Base-by-base conservation (phyloP, 92 coral and sea anemone genomes). In the Muricea muricata region DNA sequence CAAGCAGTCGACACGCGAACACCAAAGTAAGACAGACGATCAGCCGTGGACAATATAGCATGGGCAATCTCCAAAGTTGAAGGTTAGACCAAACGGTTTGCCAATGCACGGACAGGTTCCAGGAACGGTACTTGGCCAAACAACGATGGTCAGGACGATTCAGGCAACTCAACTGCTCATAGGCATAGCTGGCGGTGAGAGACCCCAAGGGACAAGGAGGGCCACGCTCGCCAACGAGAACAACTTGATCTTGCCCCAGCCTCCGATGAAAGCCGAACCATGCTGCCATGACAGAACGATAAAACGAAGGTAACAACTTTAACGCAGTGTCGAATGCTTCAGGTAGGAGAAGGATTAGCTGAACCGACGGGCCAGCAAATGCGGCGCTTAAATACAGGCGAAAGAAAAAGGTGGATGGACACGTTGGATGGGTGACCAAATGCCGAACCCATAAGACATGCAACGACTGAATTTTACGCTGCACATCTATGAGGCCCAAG, bases 31-130 rank as follows among this genome's bases (percentile, higher is more conserved):
- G 23, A 0, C 35, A 88, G 40, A 0, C 91, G 57, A 7, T 79
- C 82, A 0, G 81, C 78, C 0, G 88, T 84, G 12, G 82, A 70
- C 9, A 89, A 32, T 0, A 84, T 80, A 3, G 81, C 91, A 29
- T 88, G 88, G 10, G 88, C 83, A 7, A 88, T 39, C 52, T 60
- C 37, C 91, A n/a, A n/a, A n/a, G n/a, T n/a, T n/a, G n/a, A n/a
- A n/a, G n/a, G n/a, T n/a, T n/a, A n/a, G n/a, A n/a, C 7, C 85
- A 66, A 0, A 65, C 68, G 4, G 48, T 30, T 0, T 12, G 20
- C 91, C 88, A 88, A 17, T 30, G 6, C 4, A 31, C 45, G 23
- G 13, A 28, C 23, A 37, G 28, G 8, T 55, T 31, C 77, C 47
- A 33, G 0, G 20, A 11, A 0, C 5, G 11, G 28, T 33, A 70